Evolutionary conservation across 2,113 vertebrate genomes (phyloP).

Genomic region (Amblyopsis rosae): DNA sequence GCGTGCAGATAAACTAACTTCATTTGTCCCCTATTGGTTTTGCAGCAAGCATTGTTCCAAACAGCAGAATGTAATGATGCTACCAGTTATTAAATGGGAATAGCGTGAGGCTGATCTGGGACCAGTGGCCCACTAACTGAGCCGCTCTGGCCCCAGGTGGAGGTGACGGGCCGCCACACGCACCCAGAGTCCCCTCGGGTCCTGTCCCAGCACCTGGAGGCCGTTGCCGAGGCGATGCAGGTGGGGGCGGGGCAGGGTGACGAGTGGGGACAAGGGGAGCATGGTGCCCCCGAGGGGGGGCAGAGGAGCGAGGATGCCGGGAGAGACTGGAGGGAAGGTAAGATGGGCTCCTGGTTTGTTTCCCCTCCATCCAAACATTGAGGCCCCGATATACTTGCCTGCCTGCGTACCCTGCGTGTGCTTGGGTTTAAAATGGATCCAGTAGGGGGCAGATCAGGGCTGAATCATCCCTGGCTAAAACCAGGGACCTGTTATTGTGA

Average conservation of each 20-base stretch:
- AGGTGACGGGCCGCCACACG: conserved; percentile 24
- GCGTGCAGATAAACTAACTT: too few species aligned
- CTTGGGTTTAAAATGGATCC: too few species aligned
- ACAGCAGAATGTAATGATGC: too few species aligned
- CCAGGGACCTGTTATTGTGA: too few species aligned
- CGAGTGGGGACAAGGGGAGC: conserved; percentile 64
- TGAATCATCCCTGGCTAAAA: too few species aligned
- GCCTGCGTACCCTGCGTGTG: too few species aligned
- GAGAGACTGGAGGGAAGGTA: conserved; percentile 66
- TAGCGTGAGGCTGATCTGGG: background rate
- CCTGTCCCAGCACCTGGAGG: conserved; percentile 12
- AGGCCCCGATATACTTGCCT: too few species aligned
- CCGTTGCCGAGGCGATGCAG: conserved; percentile 41
- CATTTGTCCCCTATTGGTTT: too few species aligned
- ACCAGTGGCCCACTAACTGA: background rate
- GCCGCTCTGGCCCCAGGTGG: conserved; percentile 34
- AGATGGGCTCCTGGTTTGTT: conserved; percentile 1
- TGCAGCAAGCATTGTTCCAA: too few species aligned
- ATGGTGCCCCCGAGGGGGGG: conserved; percentile 18
- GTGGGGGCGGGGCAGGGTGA: conserved; percentile 73
- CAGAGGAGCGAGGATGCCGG: conserved; percentile 40
- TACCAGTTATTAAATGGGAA: too few species aligned
- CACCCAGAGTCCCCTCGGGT: conserved; percentile 2
- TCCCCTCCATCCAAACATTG: too few species aligned
- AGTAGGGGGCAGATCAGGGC: too few species aligned